phyloP scores from a whole-genome alignment of 37 sponge, comb jelly and placozoan genomes.

The Haliclona indistincta region DNA sequence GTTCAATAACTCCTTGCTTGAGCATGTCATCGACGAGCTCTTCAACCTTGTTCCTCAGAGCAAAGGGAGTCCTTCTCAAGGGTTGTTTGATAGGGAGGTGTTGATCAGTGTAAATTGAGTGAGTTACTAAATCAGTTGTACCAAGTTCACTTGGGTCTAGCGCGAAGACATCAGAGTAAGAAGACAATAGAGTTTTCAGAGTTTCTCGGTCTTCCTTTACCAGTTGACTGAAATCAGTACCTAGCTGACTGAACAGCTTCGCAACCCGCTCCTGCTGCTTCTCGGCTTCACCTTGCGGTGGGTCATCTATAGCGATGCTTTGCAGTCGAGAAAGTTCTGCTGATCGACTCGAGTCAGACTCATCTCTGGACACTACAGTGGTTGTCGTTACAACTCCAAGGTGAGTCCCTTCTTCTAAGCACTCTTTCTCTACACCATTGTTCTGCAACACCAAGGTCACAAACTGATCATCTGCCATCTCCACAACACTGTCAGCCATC shows the following conservation, averaged over 20 bases:
- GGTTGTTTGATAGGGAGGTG: conserved; percentile 49
- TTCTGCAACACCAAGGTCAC: background rate
- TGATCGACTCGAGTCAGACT: background rate
- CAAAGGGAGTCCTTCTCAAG: conserved; percentile 29
- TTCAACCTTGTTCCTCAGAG: conserved; percentile 23
- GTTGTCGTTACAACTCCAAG: background rate
- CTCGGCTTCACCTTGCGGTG: background rate
- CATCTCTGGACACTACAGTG: background rate
- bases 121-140: conserved; percentile 2
- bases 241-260: background rate
- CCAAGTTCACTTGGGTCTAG: conserved; percentile 39
- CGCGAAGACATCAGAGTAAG: conserved; percentile 34
- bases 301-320: background rate
- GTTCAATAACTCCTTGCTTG: conserved; percentile 36
- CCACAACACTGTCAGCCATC: background rate
- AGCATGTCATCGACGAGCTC: conserved; percentile 41
- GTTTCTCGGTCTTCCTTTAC: background rate
- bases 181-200: background rate
- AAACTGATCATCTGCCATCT: background rate
- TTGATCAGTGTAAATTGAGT: conserved; percentile 40
- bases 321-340: no score
- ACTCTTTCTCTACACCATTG: background rate
- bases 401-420: background rate
- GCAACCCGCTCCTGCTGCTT: background rate
- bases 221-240: background rate